A percentile compares a stretch with the other conserved stretches of the same genome.
Conservation (phyloP, 1,140 invertebrate species). For the Platorchestia sp. region DNA sequence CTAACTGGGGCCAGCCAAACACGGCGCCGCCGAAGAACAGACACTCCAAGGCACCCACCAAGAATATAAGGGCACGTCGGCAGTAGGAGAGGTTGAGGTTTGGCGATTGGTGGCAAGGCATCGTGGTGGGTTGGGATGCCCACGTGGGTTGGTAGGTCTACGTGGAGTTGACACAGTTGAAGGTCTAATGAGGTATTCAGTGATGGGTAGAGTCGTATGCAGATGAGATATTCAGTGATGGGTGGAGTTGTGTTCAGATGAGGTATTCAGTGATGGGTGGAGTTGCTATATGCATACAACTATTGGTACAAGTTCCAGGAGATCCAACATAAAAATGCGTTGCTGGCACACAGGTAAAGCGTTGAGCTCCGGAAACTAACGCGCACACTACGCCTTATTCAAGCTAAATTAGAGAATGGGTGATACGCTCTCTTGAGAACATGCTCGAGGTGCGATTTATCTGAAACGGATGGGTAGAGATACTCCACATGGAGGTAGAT, state of each 20-base stretch:
- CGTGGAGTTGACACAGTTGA: neutral
- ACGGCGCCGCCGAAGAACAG: constrained; percentile 64
- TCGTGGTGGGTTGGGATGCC: neutral
- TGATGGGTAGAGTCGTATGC: neutral
- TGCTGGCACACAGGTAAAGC: too few species aligned
- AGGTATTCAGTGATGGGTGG: neutral
- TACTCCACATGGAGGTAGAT: too few species aligned
- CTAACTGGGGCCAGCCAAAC: constrained; percentile 66
- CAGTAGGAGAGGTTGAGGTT: constrained; percentile 58
- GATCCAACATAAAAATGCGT: too few species aligned
- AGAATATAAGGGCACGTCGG: constrained; percentile 59
- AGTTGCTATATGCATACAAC: too few species aligned
- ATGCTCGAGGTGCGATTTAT: too few species aligned
- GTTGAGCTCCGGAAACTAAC: too few species aligned
- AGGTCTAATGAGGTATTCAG: neutral
- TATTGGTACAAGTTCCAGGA: too few species aligned
- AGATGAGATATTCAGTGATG: neutral
- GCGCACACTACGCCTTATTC: too few species aligned
- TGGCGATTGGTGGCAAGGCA: constrained; percentile 58
- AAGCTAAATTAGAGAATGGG: too few species aligned
- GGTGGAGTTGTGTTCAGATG: neutral
- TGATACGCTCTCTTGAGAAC: too few species aligned
- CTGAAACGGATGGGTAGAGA: too few species aligned
- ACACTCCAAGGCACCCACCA: constrained; percentile 60
- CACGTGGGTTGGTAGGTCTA: neutral